A percentile compares a stretch with the other conserved stretches of the same genome.
These are phyloP conservation scores for Thunnus albacares DNA, from an alignment of 2,797 vertebrate genomes.

Conservation along the genomic window DNA sequence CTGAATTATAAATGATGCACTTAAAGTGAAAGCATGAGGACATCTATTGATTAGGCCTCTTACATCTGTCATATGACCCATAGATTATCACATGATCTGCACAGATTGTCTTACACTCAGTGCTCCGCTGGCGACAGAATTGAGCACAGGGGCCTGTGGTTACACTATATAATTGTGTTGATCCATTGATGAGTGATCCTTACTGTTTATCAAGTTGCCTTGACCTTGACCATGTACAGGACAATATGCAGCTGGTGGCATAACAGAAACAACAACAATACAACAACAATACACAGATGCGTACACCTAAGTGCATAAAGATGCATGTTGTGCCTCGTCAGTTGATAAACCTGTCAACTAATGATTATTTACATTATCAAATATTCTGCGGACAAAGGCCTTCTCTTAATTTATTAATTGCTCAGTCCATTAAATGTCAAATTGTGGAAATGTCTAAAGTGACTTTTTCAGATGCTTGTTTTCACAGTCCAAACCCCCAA, in stretches of 20 bases:
- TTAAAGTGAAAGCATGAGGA: slow-evolving; percentile 75
- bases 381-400: no score
- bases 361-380: background rate
- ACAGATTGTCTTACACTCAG: slow-evolving; percentile 68
- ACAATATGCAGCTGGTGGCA: slow-evolving; percentile 19
- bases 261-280: background rate
- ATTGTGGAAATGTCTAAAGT: no score
- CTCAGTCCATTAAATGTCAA: no score
- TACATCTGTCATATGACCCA: slow-evolving; percentile 76
- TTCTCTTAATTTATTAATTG: no score
- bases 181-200: slow-evolving; percentile 58
- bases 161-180: slow-evolving; percentile 30
- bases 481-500: no score
- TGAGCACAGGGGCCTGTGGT: slow-evolving; percentile 9
- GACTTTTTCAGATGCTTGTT: no score
- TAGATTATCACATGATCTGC: slow-evolving; percentile 76
- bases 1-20: slow-evolving; percentile 84
- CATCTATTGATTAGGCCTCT: slow-evolving; percentile 76
- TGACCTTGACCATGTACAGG: slow-evolving; percentile 66
- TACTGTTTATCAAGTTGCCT: slow-evolving; percentile 54
- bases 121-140: slow-evolving; percentile 41
- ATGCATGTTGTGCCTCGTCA: background rate
- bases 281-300: no score
- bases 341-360: slow-evolving; percentile 7
- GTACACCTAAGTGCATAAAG: no score